Evolutionary conservation across 1,140 invertebrate species (phyloP), one percentile per base, ranked within the genome.

Genomic region (Musca vetustissima): DNA sequence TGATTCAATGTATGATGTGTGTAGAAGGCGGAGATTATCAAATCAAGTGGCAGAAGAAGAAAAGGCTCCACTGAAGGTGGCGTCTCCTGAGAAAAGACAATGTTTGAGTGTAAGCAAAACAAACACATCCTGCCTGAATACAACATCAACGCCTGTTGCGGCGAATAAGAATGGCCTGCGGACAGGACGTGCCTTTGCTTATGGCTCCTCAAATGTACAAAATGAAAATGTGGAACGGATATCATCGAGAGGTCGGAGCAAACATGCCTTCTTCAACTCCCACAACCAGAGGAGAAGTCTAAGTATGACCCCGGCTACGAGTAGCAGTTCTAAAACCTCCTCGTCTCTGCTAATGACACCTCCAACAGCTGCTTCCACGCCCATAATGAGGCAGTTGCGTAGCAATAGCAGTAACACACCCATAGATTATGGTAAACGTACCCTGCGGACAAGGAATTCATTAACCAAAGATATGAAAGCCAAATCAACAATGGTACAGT

Each of bases 361-460:
- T 48, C 7, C 15, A 61, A 70, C 0, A 50, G 71, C n/a, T 69
- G 28, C 28, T 19, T 66, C 28, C 28, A 67, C 50, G 55, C 64
- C 47, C 0, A 76, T 69, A 47, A 80, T 80, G 25, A 74, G 78
- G 6, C 78, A 80, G 68, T 69, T 80, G 52, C 76, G 78, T 28
- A 80, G 78, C 68, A 78, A 73, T 19, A 71, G 76, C 17, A 74
- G 74, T 36, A 68, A 66, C 13, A 59, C 75, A 11, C 21, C 21
- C 70, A 76, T 57, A 61, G 78, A 67, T 43, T 70, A 70, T 25
- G 75, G 72, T 4, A 78, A 80, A 57, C 75, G 78, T 1, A 80
- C 78, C 25, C 64, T 80, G 14, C 69, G 78, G 17, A 79, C 77
- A 1, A 64, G 78, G 8, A 80, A 80, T 50, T 74, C 72, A 1